These are phyloP conservation scores for Gorsachius goisagi DNA, from an alignment of 2,113 vertebrate species.

Conservation along the genomic window DNA sequence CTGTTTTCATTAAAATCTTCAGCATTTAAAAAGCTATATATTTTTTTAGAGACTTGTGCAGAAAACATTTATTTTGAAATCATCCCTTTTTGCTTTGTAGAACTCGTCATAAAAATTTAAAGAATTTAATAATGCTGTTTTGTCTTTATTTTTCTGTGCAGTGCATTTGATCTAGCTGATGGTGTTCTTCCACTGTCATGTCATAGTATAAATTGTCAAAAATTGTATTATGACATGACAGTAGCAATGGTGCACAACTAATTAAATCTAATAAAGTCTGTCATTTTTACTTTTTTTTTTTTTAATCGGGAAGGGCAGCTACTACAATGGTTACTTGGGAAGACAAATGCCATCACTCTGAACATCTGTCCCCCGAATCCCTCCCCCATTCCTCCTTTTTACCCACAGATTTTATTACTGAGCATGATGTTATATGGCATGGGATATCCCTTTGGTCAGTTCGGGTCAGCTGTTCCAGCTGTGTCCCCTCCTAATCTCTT, in stretches of 20 bases:
- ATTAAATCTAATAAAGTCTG: constrained; percentile 21
- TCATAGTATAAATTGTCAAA: constrained; percentile 12
- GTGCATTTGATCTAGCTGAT: not conserved
- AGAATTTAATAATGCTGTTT: not conserved
- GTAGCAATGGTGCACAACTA: not conserved
- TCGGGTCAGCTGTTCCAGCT: not conserved
- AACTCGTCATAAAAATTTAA: not conserved
- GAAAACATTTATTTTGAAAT: not conserved
- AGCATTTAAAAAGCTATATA: not conserved
- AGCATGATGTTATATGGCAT: rapidly evolving
- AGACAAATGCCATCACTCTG: not conserved
- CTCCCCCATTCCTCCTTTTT: not conserved
- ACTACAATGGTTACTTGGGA: not conserved
- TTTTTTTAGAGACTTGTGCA: not conserved
- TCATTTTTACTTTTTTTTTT: not conserved
- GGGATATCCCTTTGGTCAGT: not conserved
- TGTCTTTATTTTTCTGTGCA: not conserved
- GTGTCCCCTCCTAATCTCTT: not conserved
- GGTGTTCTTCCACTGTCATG: not conserved
- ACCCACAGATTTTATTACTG: not conserved
- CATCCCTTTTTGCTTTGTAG: not conserved
- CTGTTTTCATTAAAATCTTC: not conserved
- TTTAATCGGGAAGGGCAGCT: not conserved
- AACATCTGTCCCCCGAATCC: too few species aligned
- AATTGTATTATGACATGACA: not conserved